Evolutionary conservation across 35 echinoderm and acorn worm genomes (phyloP), one percentile per base, ranked within the genome.

Genomic region (Heliocidaris erythrogramma): DNA sequence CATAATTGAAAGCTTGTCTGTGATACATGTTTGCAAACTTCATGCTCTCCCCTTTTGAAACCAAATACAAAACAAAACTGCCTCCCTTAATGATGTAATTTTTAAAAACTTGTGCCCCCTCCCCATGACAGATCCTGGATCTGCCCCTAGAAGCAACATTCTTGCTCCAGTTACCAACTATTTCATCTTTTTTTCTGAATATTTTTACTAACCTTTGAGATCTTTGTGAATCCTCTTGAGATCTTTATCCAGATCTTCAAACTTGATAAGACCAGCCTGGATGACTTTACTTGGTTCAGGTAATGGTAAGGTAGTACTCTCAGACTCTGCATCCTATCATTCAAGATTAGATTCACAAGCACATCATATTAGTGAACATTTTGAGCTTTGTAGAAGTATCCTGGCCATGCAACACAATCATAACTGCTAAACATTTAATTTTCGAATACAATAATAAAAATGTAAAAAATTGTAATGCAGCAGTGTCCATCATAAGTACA

Each of bases 161-260:
- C 7, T 88, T 13, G 2, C 13, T 7, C 10, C 13, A 24, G 24
- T 16, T 88, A 48, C 30, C 5, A 47, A 30, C 18, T 85, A 91
- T 2, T 18, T 30, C 49, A 52, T n/a, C 24, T 59, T 27, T 21
- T 5, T 3, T 21, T 69, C 24, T 69, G 17, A 69, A 21, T 69
- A 69, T 69, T 69, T 21, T 16, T 2, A 2, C 17, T 27, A 93
- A 97, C 98, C 98, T 96, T 95, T 95, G 6, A 99, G 90, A 69
- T 99, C 98, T 88, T 92, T 95, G 47, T 96, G 94, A 30, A 97
- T 88, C 85, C 94, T 97, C 49, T 93, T 93, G 18, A 97, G 90
- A 42, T 97, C 98, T 95, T 97, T 99, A 5, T 96, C 95, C 24
- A 99, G 91, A 86, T 99, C 98, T 84, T 99, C 98, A 96, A 99